phyloP scores from a whole-genome alignment of 2,797 vertebrate species.

The Sternarchorhynchus goeldii region DNA sequence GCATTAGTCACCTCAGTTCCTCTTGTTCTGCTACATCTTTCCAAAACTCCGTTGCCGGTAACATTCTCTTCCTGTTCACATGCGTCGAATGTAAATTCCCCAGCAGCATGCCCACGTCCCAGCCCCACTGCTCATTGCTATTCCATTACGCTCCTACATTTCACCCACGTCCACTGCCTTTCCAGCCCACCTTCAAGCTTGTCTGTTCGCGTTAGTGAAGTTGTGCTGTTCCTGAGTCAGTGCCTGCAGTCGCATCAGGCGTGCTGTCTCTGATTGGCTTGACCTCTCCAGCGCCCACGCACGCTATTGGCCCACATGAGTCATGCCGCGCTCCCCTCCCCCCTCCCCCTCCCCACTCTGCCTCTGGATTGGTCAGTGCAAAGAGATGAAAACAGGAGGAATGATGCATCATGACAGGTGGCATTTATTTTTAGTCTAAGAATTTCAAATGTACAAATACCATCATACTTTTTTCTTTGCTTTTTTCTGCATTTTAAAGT shows the following conservation, averaged over 20 bases:
- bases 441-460: too few relatives aligned
- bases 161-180: not conserved
- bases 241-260: slow-evolving; percentile 25
- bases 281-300: slow-evolving; percentile 37
- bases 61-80: not conserved
- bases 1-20: not conserved
- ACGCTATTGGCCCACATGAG: slow-evolving; percentile 42
- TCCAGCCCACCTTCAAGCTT: not conserved
- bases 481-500: too few relatives aligned
- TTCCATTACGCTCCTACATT: not conserved
- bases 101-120: not conserved
- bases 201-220: slow-evolving; percentile 15
- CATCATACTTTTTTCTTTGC: not conserved
- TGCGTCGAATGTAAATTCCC: not conserved
- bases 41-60: not conserved
- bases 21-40: not conserved
- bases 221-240: slow-evolving; percentile 7
- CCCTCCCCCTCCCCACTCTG: not conserved
- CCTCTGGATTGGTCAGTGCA: not conserved
- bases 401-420: not conserved
- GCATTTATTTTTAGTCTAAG: not conserved
- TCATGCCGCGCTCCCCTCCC: slow-evolving; percentile 42
- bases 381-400: not conserved
- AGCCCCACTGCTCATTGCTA: not conserved
- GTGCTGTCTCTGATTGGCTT: slow-evolving; percentile 22